phyloP scores from a whole-genome alignment of 2,888 invertebrate genomes.

The Siphonodentalium dalli region DNA sequence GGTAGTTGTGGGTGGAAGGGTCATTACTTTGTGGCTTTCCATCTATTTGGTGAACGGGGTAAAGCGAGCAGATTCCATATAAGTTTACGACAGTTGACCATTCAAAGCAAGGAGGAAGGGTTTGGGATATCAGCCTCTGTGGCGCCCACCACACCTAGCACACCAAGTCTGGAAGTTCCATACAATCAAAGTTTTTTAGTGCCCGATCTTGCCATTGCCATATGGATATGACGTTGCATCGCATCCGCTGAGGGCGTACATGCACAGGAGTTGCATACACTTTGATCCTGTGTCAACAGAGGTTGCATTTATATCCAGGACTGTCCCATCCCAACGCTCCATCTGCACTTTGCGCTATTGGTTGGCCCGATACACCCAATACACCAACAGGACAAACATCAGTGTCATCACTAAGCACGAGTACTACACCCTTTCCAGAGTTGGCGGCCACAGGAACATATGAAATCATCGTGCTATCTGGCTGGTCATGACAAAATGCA shows the following conservation, averaged over 20 bases:
- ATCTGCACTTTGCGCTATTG: constrained; percentile 8
- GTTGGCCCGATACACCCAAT: constrained; percentile 3
- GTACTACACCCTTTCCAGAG: constrained; percentile 7
- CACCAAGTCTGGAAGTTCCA: neutral
- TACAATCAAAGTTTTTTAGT: neutral
- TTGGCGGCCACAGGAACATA: too few species aligned
- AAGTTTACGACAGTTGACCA: constrained; percentile 10
- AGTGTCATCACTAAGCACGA: constrained; percentile 10
- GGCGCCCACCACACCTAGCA: neutral
- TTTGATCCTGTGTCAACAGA: constrained; percentile 9
- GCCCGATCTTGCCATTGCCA: constrained; percentile 1
- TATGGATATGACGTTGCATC: constrained; percentile 7
- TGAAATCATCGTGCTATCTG: constrained; percentile 1
- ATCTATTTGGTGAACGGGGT: constrained; percentile 10
- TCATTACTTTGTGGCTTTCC: constrained; percentile 1
- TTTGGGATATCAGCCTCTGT: too few species aligned
- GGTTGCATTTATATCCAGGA: constrained; percentile 9
- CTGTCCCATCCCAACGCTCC: too few species aligned
- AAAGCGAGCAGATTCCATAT: constrained; percentile 18
- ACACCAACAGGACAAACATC: constrained; percentile 6
- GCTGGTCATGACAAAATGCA: neutral
- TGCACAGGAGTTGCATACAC: constrained; percentile 5
- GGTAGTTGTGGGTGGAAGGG: constrained; percentile 16
- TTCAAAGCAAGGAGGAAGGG: constrained; percentile 10
- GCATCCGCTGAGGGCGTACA: constrained; percentile 15